Base-by-base conservation (phyloP, 1,140 invertebrate genomes). In the Metopolophium dirhodum region DNA sequence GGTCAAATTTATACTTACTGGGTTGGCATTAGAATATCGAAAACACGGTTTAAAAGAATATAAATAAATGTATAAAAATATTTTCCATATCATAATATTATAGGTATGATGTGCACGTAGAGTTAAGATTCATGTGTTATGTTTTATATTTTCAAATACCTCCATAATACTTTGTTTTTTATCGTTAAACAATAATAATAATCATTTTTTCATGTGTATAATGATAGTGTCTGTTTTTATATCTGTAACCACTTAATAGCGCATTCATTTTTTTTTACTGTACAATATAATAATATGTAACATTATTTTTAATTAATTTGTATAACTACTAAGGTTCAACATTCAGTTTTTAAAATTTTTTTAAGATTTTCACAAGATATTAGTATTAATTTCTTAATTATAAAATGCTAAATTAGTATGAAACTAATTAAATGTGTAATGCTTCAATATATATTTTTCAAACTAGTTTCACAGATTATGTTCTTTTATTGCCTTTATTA, bases 1-100 rank as follows among this genome's bases (percentile, higher is more conserved):
- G 77, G 91, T 92, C 47, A 83, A 92, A 92, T 92, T 83, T 92
- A 92, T 92, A 92, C 91, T 83, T 92, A 51, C 51, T 35, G 41
- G 41, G 91, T 83, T 35, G 45, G n/a, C 22, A 83, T 85, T 54
- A 83, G 91, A 92, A 92, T 92, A 92, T 83, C n/a, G 45, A 91
- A 91, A 77, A 82, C 14, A 45, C 37, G 30, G 11, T 47, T 77
- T 77, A 57, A 30, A 91, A 90, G 26, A n/a, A 87, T 87, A 87
- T 49, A n/a, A 35, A 51, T 49, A 87, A 49, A 87, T 51, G 35
- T 1, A 87, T 87, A 30, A 77, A 35, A 77, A 18, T n/a, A 77
- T 86, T 57, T 89, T 57, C 23, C 23, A 11, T 57, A 11, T 57
- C 88, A n/a, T 89, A 41, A 41, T 41, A 41, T 41, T 41, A 54